Evolutionary conservation across 2,797 vertebrate species (phyloP).

Genomic region (Molothrus ater): DNA sequence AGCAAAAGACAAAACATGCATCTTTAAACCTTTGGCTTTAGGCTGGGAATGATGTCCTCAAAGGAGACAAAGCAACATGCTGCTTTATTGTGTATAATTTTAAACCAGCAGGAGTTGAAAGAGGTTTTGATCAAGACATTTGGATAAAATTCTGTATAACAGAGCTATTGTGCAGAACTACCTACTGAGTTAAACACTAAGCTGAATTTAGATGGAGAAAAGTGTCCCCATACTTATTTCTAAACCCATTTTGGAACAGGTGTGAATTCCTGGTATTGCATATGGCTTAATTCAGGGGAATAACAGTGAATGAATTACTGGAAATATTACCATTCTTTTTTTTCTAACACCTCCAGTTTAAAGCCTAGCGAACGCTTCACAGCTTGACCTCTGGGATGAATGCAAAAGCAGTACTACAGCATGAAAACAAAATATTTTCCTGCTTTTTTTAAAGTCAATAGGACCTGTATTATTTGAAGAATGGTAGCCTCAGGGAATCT

Average conservation of each 20-base stretch:
- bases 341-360: constrained; percentile 7
- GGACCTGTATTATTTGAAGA: neutral
- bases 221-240: neutral
- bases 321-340: neutral
- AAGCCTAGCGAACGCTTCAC: neutral
- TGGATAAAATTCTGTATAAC: neutral
- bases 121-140: neutral
- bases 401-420: neutral
- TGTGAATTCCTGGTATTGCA: neutral
- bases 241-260: neutral
- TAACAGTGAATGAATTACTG: neutral
- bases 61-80: neutral
- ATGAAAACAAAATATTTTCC: constrained; percentile 20
- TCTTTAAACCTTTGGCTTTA: neutral
- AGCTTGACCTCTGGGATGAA: constrained; percentile 19
- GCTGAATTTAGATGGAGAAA: neutral
- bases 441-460: neutral
- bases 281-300: neutral
- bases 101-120: neutral
- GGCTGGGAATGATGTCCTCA: neutral
- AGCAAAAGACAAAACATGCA: neutral
- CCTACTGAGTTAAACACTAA: neutral
- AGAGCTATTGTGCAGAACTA: neutral
- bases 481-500: constrained; percentile 25
- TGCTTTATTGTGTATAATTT: neutral